Percentiles rank a stretch among this genome's conserved stretches.
Conservation (phyloP, 2,888 invertebrate species). For the Lypha dubia region DNA sequence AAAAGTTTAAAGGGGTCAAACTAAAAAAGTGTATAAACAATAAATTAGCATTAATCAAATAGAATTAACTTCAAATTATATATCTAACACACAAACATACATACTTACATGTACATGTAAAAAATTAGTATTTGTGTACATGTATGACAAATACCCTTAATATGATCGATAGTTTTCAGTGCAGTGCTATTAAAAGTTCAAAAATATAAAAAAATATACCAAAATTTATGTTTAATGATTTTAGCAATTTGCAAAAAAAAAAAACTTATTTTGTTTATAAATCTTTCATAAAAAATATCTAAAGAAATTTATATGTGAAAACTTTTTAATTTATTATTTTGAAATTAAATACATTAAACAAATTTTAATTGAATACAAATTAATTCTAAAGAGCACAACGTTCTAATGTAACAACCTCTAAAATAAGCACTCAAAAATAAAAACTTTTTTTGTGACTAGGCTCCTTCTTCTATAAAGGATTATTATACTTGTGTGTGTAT, state of each 20-base stretch:
- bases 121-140: too few relatives aligned
- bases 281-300: neutral
- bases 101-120: neutral
- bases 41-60: neutral
- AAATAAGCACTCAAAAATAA: neutral
- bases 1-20: neutral
- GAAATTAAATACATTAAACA: constrained; percentile 8
- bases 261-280: neutral
- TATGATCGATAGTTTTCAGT: neutral
- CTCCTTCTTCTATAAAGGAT: constrained; percentile 29
- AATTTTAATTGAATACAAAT: constrained; percentile 11
- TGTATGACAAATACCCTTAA: neutral
- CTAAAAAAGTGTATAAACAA: neutral
- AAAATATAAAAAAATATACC: neutral
- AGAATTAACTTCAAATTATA: neutral
- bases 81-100: too few relatives aligned
- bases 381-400: constrained; percentile 1
- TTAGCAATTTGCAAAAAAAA: neutral
- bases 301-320: neutral
- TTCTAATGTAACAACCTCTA: constrained; percentile 20
- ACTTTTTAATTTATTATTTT: constrained; percentile 10
- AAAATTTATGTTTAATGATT: neutral
- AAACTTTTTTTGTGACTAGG: constrained; percentile 1
- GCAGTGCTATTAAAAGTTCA: neutral
- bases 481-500: neutral